Evolutionary conservation across 1,140 invertebrate genomes (phyloP), one percentile per base, ranked within the genome.

Genomic region (Ptiloglossa arizonensis): DNA sequence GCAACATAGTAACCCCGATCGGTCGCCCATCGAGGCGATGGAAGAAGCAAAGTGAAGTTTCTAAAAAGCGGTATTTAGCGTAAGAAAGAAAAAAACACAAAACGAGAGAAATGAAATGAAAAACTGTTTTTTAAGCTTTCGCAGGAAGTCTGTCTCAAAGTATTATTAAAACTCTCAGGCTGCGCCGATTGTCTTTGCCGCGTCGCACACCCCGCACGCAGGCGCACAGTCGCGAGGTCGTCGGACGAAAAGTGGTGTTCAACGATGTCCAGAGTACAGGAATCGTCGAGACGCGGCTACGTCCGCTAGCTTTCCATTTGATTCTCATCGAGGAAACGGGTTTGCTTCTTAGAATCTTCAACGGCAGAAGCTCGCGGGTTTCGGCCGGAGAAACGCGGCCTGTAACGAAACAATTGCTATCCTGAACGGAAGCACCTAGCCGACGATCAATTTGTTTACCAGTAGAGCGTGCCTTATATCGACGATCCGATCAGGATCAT

Each of bases 121-220:
- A 74, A 32, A 46, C 4, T 66, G 70, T 83, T 84, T 73, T 84
- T 75, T 83, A 75, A 83, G 81, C 82, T 84, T 83, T 76, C 81
- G 71, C 77, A 68, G 41, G 41, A 82, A 71, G 59, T 79, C 60
- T 79, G 60, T 80, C 54, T 63, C 48, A 71, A 83, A 75, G 41
- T 83, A 83, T 84, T 83, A 83, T 84, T 83, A 73, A 66, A 83
- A 64, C 75, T 71, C 68, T 70, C 70, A 71, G 68, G 56, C 74
- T 81, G 70, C 79, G 59, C 79, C 70, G 79, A 81, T 60, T 59
- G 41, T 78, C 62, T 73, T 69, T 48, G 71, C 82, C 67, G 75
- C 68, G 66, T 54, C 41, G 69, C 52, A 44, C 22, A 35, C 54
- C 8, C 11, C 2, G n/a, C 17, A 62, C 32, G 29, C 19, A 38